Base-by-base conservation (phyloP, 2,888 invertebrate species). In the Amaurobius ferox region DNA sequence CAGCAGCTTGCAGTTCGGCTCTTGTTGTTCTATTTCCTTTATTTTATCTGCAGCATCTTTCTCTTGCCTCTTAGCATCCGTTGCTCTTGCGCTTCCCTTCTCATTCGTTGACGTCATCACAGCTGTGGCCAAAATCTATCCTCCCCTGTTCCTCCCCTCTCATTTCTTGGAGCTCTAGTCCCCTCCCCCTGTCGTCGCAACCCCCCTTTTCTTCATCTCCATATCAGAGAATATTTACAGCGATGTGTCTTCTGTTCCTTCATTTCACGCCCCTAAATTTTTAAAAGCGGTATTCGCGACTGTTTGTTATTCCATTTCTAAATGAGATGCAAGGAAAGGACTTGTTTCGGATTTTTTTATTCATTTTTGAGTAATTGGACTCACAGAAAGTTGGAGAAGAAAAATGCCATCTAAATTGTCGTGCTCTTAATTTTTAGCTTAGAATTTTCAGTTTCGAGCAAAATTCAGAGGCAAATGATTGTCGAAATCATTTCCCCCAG, bases 91-190 rank as follows among this genome's bases (percentile, higher is more conserved):
- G 73, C 79, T 73, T 76, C 74, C 79, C 79, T 86, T 86, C 79
- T 86, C 86, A 79, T 86, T 71, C 86, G 70, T 86, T 86, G 86
- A 86, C 86, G 86, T 86, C 86, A 86, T 86, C 79, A 61, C 86
- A 86, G 86, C 86, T 86, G 86, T 86, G 86, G 86, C 86, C 79
- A 79, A 79, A 86, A 79, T 79, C 86, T 64, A 78, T 73, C 86
- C 86, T 64, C 74, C 72, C 61, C 68, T 39, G 26, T 66, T 35
- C 67, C 66, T 61, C 67, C 64, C 73, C 64, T 40, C 71, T 71
- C 39, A 66, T 78, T 76, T 79, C 68, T 72, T 70, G 55, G 48
- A 55, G 28, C 70, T 64, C 74, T 35, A 35, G 29, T 39, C 76
- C 19, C 32, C 55, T 55, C 29, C 40, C 61, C 39, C 62, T n/a